Conservation (phyloP, 2,113 vertebrate species). For the Pituophis catenifer region DNA sequence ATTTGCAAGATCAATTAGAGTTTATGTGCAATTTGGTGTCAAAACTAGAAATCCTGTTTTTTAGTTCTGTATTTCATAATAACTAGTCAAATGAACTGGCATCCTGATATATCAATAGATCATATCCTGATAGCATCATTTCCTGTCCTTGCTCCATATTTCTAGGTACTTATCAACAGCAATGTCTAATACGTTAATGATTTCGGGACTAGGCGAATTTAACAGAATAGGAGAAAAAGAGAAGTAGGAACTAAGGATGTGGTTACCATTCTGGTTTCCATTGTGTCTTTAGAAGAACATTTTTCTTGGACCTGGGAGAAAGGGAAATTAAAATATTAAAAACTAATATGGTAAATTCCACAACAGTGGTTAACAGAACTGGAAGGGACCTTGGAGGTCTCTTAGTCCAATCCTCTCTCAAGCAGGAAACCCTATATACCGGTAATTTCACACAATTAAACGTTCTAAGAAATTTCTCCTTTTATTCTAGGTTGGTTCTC, state of each 20-base stretch:
- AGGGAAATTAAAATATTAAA: background rate
- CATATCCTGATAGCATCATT: background rate
- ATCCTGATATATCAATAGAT: background rate
- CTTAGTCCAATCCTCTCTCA: background rate
- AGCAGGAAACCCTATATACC: too few species aligned
- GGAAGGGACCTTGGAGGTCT: background rate
- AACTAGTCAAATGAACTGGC: background rate
- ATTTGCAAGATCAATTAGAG: background rate
- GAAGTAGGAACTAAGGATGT: background rate
- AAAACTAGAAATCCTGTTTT: background rate
- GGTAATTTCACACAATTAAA: too few species aligned
- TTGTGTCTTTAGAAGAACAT: background rate
- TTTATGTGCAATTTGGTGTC: background rate
- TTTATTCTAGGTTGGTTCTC: background rate
- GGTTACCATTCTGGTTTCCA: background rate
- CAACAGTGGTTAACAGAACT: background rate
- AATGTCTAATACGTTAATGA: background rate
- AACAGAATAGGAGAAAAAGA: background rate
- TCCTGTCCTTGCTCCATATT: background rate
- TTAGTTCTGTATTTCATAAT: background rate
- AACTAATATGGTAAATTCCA: background rate
- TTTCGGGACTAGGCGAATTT: background rate
- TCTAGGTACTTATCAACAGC: background rate
- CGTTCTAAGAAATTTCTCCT: background rate
- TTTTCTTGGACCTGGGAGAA: background rate